Evolutionary conservation across 2,888 invertebrate genomes (phyloP), one percentile per base, ranked within the genome.

Genomic region (Agrochola litura): DNA sequence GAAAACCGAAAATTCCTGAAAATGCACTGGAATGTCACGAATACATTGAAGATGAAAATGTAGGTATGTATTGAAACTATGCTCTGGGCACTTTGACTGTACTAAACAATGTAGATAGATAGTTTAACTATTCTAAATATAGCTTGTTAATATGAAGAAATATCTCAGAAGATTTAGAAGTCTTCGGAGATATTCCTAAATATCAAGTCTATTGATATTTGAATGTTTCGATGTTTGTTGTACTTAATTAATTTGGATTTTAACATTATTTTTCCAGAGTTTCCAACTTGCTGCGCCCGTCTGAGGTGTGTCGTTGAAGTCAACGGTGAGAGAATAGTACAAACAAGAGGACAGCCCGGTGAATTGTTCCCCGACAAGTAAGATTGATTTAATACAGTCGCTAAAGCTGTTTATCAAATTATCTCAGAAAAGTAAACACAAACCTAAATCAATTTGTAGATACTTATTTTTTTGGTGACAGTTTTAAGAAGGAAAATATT

Each of bases 331-430:
- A 92, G 96, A 66, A 96, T 96, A 56, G 96, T 96, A 0, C 96
- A 96, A 79, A 96, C 96, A 0, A 89, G 96, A 81, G 96, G 96
- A 19, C 96, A 96, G 60, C 96, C 96, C 19, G 96, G 96, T 8
- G 96, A 96, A 92, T 89, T 96, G 0, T 96, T 96, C 91, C 96
- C 96, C 52, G 96, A 96, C 83, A 96, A 96, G 96, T 96, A 88
- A 93, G 94, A 74, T 9, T 54, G 2, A 43, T 56, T 66, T 4
- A 25, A 25, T 30, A 12, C 16, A 16, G 46, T 46, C 46, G 16
- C 49, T 49, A 16, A 49, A 16, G 6, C 49, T 49, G 49, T 49
- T 52, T 49, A 16, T 58, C 14, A 16, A 58, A 30, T 25, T 58
- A 25, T 58, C 25, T 58, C 58, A 14, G 58, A 58, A 58, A 58